These are phyloP conservation scores for Sebastes trivittatus DNA, from an alignment of 2,797 vertebrate species.

Conservation along the genomic window DNA sequence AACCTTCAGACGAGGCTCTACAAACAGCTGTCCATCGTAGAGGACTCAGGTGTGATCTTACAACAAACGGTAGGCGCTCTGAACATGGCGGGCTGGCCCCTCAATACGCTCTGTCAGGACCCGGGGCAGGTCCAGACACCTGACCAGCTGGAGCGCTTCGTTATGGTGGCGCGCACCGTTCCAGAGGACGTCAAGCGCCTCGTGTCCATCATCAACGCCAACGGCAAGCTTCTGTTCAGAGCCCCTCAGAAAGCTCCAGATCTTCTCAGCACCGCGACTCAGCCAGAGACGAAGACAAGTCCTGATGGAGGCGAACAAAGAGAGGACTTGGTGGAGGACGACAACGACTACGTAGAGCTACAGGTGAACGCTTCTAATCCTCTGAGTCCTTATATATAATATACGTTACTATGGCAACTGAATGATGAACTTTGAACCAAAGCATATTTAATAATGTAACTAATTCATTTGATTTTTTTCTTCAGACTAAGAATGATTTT, in stretches of 20 bases:
- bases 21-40: conserved; percentile 88
- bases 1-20: conserved; percentile 88
- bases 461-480: background rate
- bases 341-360: conserved; percentile 86
- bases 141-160: conserved; percentile 92
- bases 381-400: background rate
- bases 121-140: conserved; percentile 78
- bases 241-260: conserved; percentile 62
- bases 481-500: conserved; percentile 80
- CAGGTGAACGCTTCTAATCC: conserved; percentile 73
- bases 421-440: background rate
- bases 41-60: conserved; percentile 87
- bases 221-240: conserved; percentile 92
- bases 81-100: conserved; percentile 83
- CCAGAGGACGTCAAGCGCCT: conserved; percentile 94
- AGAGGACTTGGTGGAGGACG: conserved; percentile 70
- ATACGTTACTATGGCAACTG: background rate
- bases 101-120: conserved; percentile 84
- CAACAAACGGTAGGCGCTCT: conserved; percentile 84
- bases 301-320: conserved; percentile 28
- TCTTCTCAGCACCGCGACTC: conserved; percentile 32
- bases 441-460: background rate
- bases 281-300: conserved; percentile 34
- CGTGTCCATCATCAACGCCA: conserved; percentile 93
- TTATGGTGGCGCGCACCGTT: conserved; percentile 90